Conservation (phyloP, 1,140 invertebrate genomes). For the Hycleus cichorii region DNA sequence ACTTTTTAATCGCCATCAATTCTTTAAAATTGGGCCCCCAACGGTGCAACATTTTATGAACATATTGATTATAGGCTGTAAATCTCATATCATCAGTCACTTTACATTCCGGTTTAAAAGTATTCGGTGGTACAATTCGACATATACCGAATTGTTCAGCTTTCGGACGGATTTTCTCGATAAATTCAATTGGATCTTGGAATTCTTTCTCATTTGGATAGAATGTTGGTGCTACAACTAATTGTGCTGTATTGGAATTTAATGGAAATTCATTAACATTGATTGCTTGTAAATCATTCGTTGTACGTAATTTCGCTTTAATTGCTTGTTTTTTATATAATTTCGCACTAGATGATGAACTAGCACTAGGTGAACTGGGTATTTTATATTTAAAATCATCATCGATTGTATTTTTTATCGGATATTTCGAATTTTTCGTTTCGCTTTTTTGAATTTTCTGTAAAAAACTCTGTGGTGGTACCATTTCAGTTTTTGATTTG, state of each 20-base stretch:
- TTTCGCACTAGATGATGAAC: conserved; percentile 39
- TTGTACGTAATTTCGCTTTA: conserved; percentile 29
- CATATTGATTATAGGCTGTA: conserved; percentile 84
- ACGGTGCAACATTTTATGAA: conserved; percentile 79
- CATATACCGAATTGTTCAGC: conserved; percentile 84
- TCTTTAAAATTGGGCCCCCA: conserved; percentile 87
- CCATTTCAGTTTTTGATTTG: conserved; percentile 39
- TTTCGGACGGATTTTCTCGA: conserved; percentile 70
- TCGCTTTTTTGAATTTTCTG: conserved; percentile 37
- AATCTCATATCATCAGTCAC: conserved; percentile 76
- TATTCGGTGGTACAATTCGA: conserved; percentile 77
- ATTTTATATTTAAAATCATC: conserved; percentile 39
- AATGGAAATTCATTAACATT: conserved; percentile 49
- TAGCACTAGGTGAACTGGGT: conserved; percentile 40
- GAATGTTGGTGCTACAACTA: conserved; percentile 78
- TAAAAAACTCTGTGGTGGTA: conserved; percentile 50
- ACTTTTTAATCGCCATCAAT: conserved; percentile 78
- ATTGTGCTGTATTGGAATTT: conserved; percentile 43
- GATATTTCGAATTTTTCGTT: conserved; percentile 1
- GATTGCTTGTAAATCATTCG: conserved; percentile 35
- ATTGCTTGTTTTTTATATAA: conserved; percentile 30
- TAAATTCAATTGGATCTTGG: conserved; percentile 83
- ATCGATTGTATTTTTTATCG: conserved; percentile 2
- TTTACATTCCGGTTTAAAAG: conserved; percentile 83
- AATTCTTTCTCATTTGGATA: conserved; percentile 74